Evolutionary conservation across 1,140 invertebrate genomes (phyloP).

Genomic region (Drosophila subobscura): DNA sequence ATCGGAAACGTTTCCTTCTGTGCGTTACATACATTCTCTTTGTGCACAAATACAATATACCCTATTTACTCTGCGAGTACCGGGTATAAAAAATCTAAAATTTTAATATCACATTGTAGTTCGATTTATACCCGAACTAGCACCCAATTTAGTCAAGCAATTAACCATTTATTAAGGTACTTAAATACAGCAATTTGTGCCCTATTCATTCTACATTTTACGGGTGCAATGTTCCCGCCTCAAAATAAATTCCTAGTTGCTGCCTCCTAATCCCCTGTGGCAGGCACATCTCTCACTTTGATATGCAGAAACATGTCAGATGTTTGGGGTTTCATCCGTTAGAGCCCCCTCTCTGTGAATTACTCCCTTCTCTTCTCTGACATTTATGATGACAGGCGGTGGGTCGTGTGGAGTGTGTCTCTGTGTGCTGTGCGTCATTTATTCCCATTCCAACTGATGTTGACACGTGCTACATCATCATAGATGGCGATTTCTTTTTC

Average conservation of each 20-base stretch:
- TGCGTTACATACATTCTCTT: too few species aligned
- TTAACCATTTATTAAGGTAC: too few species aligned
- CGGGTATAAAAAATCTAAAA: too few species aligned
- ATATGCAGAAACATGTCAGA: constrained; percentile 51
- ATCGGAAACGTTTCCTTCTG: too few species aligned
- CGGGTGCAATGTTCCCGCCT: not conserved
- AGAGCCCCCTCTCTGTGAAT: constrained; percentile 12
- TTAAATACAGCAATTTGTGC: too few species aligned
- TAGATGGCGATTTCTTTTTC: constrained; percentile 57
- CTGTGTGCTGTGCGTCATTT: constrained; percentile 17
- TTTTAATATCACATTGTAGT: too few species aligned
- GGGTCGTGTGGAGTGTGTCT: constrained; percentile 45
- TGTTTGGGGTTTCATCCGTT: constrained; percentile 33
- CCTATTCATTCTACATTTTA: too few species aligned
- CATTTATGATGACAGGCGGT: constrained; percentile 78
- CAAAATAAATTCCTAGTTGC: not conserved
- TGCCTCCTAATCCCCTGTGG: constrained; percentile 7
- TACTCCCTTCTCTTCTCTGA: constrained; percentile 33
- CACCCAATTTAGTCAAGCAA: too few species aligned
- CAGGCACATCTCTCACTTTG: constrained; percentile 23
- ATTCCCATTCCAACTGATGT: constrained; percentile 64
- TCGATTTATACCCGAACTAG: too few species aligned
- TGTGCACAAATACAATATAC: too few species aligned
- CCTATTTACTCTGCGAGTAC: too few species aligned
- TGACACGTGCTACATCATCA: constrained; percentile 81